These are phyloP conservation scores for Phrynocephalus vlangalii DNA, from an alignment of 2,797 vertebrate genomes.

Conservation along the genomic window DNA sequence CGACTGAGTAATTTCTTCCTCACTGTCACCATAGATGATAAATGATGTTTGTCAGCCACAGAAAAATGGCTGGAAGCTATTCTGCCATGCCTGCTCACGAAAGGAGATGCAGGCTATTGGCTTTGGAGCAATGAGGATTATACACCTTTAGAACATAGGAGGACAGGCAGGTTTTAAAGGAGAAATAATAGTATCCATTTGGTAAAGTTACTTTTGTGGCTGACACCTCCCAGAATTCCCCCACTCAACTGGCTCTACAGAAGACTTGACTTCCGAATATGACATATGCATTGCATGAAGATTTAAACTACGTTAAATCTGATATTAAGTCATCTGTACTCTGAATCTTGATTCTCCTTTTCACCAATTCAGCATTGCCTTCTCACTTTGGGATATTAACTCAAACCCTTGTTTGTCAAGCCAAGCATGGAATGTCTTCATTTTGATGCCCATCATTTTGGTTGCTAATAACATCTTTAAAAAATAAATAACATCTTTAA, in stretches of 20 bases:
- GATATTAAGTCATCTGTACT: no score
- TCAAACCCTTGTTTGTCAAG: no score
- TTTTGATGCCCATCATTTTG: no score
- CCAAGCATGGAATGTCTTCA: no score
- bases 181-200: background rate
- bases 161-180: background rate
- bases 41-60: background rate
- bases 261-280: no score
- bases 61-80: constrained; percentile 10
- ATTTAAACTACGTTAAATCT: no score
- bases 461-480: no score
- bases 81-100: constrained; percentile 22
- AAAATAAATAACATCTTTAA: no score
- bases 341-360: no score
- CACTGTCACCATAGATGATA: background rate
- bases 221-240: background rate
- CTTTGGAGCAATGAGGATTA: background rate
- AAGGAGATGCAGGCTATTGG: background rate
- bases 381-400: no score
- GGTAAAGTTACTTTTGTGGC: background rate
- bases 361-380: no score
- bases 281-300: no score
- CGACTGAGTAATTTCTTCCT: constrained; percentile 14
- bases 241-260: background rate
- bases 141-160: background rate